Percentiles rank a stretch among this genome's conserved stretches.
Conservation (phyloP, 2,113 vertebrate genomes). For the Baryphthengus martii region DNA sequence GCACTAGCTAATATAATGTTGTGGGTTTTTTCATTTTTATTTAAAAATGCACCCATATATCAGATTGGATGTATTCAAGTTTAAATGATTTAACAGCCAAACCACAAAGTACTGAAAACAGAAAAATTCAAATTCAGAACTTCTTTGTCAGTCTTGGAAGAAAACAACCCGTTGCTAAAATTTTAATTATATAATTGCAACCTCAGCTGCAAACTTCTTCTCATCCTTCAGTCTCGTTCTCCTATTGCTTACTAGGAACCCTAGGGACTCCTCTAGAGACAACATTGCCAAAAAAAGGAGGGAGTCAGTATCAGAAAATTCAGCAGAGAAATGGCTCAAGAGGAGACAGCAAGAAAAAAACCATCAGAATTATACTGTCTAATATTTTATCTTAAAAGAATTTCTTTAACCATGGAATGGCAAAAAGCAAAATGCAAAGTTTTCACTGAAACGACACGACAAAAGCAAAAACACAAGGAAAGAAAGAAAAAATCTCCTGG, state of each 20-base stretch:
- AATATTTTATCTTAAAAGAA: neutral
- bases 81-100: neutral
- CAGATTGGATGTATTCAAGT: neutral
- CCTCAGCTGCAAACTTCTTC: neutral
- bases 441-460: neutral
- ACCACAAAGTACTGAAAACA: neutral
- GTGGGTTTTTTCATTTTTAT: neutral
- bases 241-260: neutral
- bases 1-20: neutral
- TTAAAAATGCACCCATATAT: neutral
- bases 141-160: neutral
- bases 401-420: neutral
- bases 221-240: neutral
- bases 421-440: neutral
- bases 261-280: neutral
- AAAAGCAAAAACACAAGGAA: neutral
- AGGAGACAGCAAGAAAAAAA: neutral
- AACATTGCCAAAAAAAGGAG: neutral
- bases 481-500: neutral
- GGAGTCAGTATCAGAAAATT: neutral
- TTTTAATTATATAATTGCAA: neutral
- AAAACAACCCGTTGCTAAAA: neutral
- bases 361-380: neutral
- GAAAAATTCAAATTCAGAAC: neutral
- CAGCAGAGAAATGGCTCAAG: neutral